Evolutionary conservation across 2,888 invertebrate species (phyloP).

Genomic region (Polyommatus iphigenia): DNA sequence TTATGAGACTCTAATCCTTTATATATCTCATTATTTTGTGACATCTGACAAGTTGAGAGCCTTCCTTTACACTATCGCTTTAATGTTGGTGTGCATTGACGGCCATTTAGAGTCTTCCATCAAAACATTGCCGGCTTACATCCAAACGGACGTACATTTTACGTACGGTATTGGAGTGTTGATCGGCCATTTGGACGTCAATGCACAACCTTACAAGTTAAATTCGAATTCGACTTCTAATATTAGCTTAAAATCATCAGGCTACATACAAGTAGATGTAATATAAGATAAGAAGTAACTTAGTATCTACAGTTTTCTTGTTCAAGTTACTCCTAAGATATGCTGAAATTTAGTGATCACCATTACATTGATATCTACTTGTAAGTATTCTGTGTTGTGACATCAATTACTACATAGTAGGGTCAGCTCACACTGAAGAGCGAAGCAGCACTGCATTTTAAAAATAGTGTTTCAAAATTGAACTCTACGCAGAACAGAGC

Average conservation of each 20-base stretch:
- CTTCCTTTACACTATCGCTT: neutral
- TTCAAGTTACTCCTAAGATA: constrained; percentile 2
- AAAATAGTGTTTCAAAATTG: no score
- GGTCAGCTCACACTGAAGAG: neutral
- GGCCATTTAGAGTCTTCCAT: no score
- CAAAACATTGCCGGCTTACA: neutral
- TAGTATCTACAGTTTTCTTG: neutral
- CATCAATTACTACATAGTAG: neutral
- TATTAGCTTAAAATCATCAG: neutral
- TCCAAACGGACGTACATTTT: neutral
- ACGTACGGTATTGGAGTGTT: neutral
- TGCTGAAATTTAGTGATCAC: neutral
- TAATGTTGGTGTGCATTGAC: neutral
- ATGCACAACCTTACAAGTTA: neutral
- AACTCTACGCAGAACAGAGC: no score
- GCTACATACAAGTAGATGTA: neutral
- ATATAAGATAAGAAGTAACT: neutral
- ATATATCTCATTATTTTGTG: constrained; percentile 30
- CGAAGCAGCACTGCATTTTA: neutral
- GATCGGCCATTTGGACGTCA: neutral
- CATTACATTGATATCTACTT: neutral
- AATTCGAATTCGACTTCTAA: neutral
- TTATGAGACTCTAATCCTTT: constrained; percentile 60
- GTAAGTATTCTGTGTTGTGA: neutral
- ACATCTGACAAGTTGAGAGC: constrained; percentile 23